These are phyloP conservation scores for Elaphurus davidianus DNA, from an alignment of 2,113 vertebrate genomes.

Conservation along the genomic window DNA sequence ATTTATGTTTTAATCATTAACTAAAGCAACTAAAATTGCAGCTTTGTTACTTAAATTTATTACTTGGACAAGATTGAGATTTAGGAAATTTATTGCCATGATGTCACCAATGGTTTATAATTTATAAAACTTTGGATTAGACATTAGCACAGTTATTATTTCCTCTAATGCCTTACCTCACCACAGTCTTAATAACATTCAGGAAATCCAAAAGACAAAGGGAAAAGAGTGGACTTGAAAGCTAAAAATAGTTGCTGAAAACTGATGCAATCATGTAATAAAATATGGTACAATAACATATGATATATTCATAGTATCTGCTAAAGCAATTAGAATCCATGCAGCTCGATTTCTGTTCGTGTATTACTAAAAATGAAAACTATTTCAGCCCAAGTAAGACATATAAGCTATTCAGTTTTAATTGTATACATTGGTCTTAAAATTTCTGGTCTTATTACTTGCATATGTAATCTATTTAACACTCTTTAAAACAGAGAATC, in stretches of 20 bases:
- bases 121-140: constrained; percentile 82
- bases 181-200: constrained; percentile 80
- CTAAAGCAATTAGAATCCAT: constrained; percentile 80
- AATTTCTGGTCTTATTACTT: constrained; percentile 73
- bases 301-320: constrained; percentile 77
- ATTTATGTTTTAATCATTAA: constrained; percentile 55
- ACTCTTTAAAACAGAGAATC: constrained; percentile 66
- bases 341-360: constrained; percentile 48
- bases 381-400: constrained; percentile 24
- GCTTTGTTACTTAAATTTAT: constrained; percentile 79
- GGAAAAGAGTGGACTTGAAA: constrained; percentile 80
- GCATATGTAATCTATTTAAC: constrained; percentile 71
- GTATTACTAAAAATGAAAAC: constrained; percentile 73
- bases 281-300: constrained; percentile 73
- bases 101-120: constrained; percentile 81
- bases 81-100: constrained; percentile 79
- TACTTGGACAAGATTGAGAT: constrained; percentile 75
- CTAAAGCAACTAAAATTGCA: constrained; percentile 73
- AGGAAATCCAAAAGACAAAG: constrained; percentile 86
- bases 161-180: constrained; percentile 83
- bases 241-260: constrained; percentile 83
- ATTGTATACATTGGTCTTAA: constrained; percentile 25
- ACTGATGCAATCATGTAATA: constrained; percentile 78
- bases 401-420: constrained; percentile 50
- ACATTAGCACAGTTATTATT: constrained; percentile 81